Evolutionary conservation across 2,797 vertebrate genomes (phyloP).

Genomic region (Podarcis lilfordi): DNA sequence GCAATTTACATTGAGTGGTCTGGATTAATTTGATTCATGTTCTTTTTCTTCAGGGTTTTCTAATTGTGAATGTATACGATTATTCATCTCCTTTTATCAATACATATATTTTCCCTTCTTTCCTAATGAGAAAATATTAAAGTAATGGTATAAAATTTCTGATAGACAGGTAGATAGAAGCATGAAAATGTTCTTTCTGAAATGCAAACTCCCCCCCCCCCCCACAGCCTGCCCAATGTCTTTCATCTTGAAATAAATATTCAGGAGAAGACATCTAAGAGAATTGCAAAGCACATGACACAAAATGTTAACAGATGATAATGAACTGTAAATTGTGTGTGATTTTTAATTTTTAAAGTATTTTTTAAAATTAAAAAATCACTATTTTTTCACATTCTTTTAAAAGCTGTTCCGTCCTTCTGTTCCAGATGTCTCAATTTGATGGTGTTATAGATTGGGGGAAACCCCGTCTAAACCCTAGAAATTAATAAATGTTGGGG

Average conservation of each 20-base stretch:
- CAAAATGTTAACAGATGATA: constrained; percentile 16
- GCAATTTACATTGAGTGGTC: constrained; percentile 35
- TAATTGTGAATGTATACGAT: constrained; percentile 55
- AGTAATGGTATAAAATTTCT: not conserved
- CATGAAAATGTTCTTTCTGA: constrained; percentile 23
- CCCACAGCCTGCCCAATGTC: not conserved
- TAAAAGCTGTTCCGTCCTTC: not conserved
- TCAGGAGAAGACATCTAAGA: constrained; percentile 26
- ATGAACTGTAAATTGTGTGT: constrained; percentile 26
- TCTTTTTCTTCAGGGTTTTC: constrained; percentile 47
- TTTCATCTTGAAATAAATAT: constrained; percentile 33
- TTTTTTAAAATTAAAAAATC: not conserved
- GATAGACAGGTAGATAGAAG: not conserved
- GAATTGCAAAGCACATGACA: constrained; percentile 23
- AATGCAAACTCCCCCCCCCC: not conserved
- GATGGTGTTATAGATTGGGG: too few relatives aligned
- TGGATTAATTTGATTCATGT: constrained; percentile 51
- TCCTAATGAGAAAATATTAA: not conserved
- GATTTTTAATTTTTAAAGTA: constrained; percentile 31
- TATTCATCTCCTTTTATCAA: constrained; percentile 58
- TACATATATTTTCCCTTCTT: not conserved
- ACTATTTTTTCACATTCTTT: not conserved
- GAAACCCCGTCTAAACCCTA: too few relatives aligned
- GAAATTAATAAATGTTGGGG: too few relatives aligned
- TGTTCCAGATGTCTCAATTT: not conserved